phyloP scores from a whole-genome alignment of 2,888 invertebrate species.

The Parthenolecanium corni region DNA sequence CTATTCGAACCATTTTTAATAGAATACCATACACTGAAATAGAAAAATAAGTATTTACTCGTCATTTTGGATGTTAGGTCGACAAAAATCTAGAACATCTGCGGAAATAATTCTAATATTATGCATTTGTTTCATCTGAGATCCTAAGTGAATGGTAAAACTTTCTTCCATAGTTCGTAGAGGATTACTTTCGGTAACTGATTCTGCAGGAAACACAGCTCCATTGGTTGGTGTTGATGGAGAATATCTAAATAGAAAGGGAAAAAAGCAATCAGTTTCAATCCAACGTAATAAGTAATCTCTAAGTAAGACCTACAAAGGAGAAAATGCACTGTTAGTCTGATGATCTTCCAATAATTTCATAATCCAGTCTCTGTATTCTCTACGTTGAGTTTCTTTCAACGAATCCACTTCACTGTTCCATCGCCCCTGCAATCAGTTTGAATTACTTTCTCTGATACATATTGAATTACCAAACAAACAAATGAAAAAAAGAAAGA shows the following conservation, averaged over 20 bases:
- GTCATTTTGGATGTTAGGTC: constrained; percentile 32
- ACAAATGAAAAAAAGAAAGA: no score
- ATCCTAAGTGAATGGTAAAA: constrained; percentile 94
- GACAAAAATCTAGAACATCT: constrained; percentile 69
- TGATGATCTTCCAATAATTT: constrained; percentile 56
- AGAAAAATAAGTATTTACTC: constrained; percentile 5
- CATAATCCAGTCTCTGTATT: constrained; percentile 84
- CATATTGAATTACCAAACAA: no score
- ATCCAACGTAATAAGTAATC: background rate
- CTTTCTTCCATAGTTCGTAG: constrained; percentile 63
- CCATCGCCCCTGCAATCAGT: constrained; percentile 30
- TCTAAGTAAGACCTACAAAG: background rate
- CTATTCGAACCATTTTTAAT: no score
- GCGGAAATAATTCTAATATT: constrained; percentile 85
- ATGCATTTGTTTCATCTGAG: constrained; percentile 97
- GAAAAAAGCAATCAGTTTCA: background rate
- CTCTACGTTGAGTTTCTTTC: constrained; percentile 69
- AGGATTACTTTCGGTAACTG: background rate
- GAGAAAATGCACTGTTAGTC: constrained; percentile 5
- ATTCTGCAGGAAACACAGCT: background rate
- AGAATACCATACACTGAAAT: background rate
- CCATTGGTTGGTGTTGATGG: background rate
- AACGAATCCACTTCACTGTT: constrained; percentile 64
- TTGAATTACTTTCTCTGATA: no score
- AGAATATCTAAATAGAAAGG: constrained; percentile 8